Evolutionary conservation across 1,140 invertebrate species (phyloP), one percentile per base, ranked within the genome.

Genomic region (Ips typographus): DNA sequence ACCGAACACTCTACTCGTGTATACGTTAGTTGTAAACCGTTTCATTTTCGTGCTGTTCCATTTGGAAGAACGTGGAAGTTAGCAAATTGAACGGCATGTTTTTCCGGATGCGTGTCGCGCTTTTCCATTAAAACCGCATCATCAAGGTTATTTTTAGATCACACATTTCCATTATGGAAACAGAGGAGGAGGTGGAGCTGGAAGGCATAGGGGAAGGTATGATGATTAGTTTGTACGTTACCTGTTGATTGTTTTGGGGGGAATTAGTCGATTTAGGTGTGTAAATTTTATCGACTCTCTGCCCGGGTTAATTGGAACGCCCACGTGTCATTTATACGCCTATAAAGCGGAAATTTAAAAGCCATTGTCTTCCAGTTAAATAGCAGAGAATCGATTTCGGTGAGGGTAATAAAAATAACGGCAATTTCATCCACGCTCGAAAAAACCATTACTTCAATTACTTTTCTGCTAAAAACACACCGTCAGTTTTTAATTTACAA

Each of bases 11-110:
- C 51, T 7, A 38, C 51, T 51, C 4, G 41, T 8, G 38, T 53
- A 51, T 40, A 52, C 49, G 62, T 65, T 65, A 65, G 62, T 65
- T 55, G 62, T 65, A 41, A 41, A 55, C 47, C 62, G 62, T 47
- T 55, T 52, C 2, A 40, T 40, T 55, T n/a, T 42, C 37, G 52
- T 55, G 62, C 44, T 40, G 38, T 51, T 62, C 60, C 60, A 62
- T 62, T 36, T 49, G 44, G 44, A 49, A 49, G 44, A 49, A 49
- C 44, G 44, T 49, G 44, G 60, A 44, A 49, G 5, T 4, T 47
- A 8, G 39, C 42, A 22, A 44, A 36, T 44, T 62, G 49, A 22
- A 37, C 8, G n/a, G 8, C 3, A 5, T 38, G 8, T 22, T 4
- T 37, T n/a, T 22, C 8, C 38, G 8, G 57, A 42, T 40, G 38